Evolutionary conservation across 2,113 vertebrate species (phyloP), one percentile per base, ranked within the genome.

Genomic region (Elachura formosa): DNA sequence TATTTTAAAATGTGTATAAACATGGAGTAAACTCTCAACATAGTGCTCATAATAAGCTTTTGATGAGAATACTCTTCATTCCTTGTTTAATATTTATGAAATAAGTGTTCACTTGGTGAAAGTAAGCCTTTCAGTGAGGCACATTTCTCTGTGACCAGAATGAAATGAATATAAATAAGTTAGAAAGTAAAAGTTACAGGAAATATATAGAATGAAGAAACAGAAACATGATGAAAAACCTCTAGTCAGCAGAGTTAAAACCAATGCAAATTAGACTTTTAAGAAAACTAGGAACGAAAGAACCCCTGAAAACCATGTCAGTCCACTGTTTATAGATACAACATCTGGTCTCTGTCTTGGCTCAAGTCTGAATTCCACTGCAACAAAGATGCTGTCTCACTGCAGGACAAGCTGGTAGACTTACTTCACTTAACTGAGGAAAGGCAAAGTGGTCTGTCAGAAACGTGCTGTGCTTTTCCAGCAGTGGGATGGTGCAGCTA

Each of bases 41-140:
- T 28, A 86, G 34, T 62, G 19, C 26, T 93, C 17, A 51, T 86
- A 91, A 95, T 84, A 95, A 71, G 79, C 58, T 86, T 94, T 88
- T 80, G 67, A 93, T 93, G 88, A 96, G 85, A 94, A 88, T 84
- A 90, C 36, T 76, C 34, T 74, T 94, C 75, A 58, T 80, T 88
- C 46, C 15, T 83, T 88, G 29, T 94, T 96, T 93, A 96, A 91
- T 96, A 96, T 96, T 94, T 94, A 93, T 96, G 87, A 95, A 94
- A 87, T 93, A 96, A 93, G 82, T 45, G 91, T 90, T 94, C 85
- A 83, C 82, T 96, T 80, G 83, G 71, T 0, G 2, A 90, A 93
- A 91, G 63, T 76, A 93, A 93, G 85, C 54, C 84, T 95, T 87
- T 90, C 88, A 92, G 54, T 85, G 82, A 85, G 74, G 34, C 55